Percentiles rank a stretch among this genome's conserved stretches.
phyloP scores from a whole-genome alignment of 2,888 invertebrate genomes.

The Cosmia pyralina region DNA sequence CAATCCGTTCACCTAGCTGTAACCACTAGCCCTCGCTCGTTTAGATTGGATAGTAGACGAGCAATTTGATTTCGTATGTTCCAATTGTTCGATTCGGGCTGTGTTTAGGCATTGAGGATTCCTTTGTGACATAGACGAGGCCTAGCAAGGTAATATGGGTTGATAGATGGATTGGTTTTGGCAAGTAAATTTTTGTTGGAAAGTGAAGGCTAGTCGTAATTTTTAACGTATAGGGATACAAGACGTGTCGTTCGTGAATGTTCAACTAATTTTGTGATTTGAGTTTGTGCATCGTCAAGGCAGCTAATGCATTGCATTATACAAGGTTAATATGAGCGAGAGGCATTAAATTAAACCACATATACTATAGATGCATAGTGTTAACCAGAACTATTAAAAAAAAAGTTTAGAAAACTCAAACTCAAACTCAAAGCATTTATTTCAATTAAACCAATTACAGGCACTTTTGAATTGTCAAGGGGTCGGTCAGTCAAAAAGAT shows the following conservation, averaged over 20 bases:
- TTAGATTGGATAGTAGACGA: slow-evolving; percentile 57
- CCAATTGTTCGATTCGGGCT: slow-evolving; percentile 20
- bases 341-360: too few relatives aligned
- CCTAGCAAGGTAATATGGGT: slow-evolving; percentile 17
- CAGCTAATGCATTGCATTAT: too few relatives aligned
- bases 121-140: slow-evolving; percentile 37
- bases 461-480: too few relatives aligned
- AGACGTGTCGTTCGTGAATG: neutral
- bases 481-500: too few relatives aligned
- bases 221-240: neutral
- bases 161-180: slow-evolving; percentile 20
- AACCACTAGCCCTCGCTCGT: slow-evolving; percentile 66
- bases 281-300: neutral
- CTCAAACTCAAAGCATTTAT: too few relatives aligned
- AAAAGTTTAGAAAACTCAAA: too few relatives aligned
- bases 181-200: neutral
- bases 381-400: too few relatives aligned
- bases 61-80: slow-evolving; percentile 40
- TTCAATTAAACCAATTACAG: too few relatives aligned
- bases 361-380: too few relatives aligned
- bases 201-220: too few relatives aligned
- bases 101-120: slow-evolving; percentile 27
- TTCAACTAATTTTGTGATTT: neutral
- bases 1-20: slow-evolving; percentile 77
- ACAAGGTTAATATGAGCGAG: too few relatives aligned